These are phyloP conservation scores for Sandelia bainsii DNA, from an alignment of 2,797 vertebrate species.

Conservation along the genomic window DNA sequence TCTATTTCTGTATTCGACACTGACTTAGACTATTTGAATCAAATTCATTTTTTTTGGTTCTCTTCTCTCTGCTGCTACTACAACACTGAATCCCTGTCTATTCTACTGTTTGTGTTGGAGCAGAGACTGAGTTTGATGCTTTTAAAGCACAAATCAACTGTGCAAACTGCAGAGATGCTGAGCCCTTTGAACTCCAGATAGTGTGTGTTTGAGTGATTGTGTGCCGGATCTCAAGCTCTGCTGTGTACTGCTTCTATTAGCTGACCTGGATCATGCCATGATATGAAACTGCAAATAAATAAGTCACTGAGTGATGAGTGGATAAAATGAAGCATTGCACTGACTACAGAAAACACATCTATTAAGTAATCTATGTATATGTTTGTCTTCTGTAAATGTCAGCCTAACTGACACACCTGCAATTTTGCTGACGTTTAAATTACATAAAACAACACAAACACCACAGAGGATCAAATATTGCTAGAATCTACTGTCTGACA, in stretches of 20 bases:
- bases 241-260: slow-evolving; percentile 55
- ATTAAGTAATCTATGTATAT: background rate
- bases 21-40: slow-evolving; percentile 40
- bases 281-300: slow-evolving; percentile 62
- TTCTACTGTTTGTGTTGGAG: slow-evolving; percentile 19
- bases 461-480: background rate
- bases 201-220: slow-evolving; percentile 50
- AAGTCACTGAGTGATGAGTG: slow-evolving; percentile 49
- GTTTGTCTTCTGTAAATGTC: background rate
- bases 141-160: slow-evolving; percentile 41
- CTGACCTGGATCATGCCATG: slow-evolving; percentile 49
- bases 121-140: slow-evolving; percentile 13
- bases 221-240: slow-evolving; percentile 57
- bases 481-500: slow-evolving; percentile 4
- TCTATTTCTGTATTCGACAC: slow-evolving; percentile 5
- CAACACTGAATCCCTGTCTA: slow-evolving; percentile 6
- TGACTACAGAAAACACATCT: slow-evolving; percentile 1
- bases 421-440: slow-evolving; percentile 4
- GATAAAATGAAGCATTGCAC: slow-evolving; percentile 4
- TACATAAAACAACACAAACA: background rate
- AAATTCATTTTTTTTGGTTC: slow-evolving; percentile 37
- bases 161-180: slow-evolving; percentile 31
- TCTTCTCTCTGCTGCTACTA: slow-evolving; percentile 25
- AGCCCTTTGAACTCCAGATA: slow-evolving; percentile 39
- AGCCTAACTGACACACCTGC: background rate